Evolutionary conservation across 2,113 vertebrate species (phyloP), one percentile per base, ranked within the genome.

Genomic region (Hirundichthys speculiger): DNA sequence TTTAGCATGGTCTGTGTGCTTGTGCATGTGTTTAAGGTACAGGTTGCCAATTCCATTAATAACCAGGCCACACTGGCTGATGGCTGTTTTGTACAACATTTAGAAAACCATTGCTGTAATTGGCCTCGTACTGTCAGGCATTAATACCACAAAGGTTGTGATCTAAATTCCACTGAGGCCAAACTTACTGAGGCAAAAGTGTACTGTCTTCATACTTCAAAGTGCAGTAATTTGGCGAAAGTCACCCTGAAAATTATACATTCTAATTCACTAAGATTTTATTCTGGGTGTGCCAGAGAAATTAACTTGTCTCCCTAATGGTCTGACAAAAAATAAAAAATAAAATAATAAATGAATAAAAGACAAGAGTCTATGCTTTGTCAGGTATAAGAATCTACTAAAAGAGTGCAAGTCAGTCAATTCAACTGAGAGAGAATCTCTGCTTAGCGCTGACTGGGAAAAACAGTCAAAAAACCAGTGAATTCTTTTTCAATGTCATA

Each of bases 31-130:
- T 56, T 21, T 45, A 54, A 30, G 27, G 54, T 57, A 70, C 40
- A 74, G 57, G 59, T 72, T 75, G 68, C 49, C 61, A 73, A 82
- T 70, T 64, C 54, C 54, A 76, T 73, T 79, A 77, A 73, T 75
- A 65, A 64, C 52, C 54, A 75, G 50, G 1, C 55, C 71, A 18
- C 12, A 75, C 49, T 77, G 25, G 74, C 73, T 73, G 48, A 69
- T 47, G 69, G 69, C 64, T 72, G 67, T 77, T 73, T 84, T 54
- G 42, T 48, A 46, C 21, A 53, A 69, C 51, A 73, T 80, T 51
- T 56, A 63, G 22, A 68, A 21, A 55, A 41, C 22, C 66, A 52
- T 51, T 45, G 38, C 45, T 64, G 50, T 84, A 82, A 80, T 77
- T 80, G 52, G 59, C 62, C 25, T 40, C 69, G 16, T 53, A 56